Percentiles rank a stretch among this genome's conserved stretches.
Evolutionary conservation across 1,140 invertebrate species (phyloP).

Genomic region (Holotrichia oblita): DNA sequence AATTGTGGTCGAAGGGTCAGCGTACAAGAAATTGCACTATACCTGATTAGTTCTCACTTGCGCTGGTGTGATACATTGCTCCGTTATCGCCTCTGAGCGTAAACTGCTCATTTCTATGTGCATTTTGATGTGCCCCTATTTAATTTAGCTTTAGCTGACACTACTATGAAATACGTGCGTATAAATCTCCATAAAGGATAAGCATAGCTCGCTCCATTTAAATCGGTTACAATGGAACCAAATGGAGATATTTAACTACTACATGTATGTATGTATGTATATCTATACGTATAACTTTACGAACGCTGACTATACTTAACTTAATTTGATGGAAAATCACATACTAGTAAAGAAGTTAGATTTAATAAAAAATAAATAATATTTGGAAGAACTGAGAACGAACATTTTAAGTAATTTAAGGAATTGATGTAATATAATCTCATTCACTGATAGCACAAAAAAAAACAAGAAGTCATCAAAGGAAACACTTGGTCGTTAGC

Average conservation of each 20-base stretch:
- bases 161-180: constrained; percentile 21
- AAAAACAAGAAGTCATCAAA: no score
- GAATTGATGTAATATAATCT: no score
- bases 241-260: neutral
- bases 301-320: no score
- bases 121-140: constrained; percentile 44
- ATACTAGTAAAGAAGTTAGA: no score
- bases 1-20: constrained; percentile 31
- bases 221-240: neutral
- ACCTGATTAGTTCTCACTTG: constrained; percentile 41
- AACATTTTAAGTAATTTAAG: no score
- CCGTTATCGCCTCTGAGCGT: constrained; percentile 28
- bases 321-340: no score
- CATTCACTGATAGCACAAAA: no score
- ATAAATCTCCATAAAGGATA: constrained; percentile 15
- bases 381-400: no score
- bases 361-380: no score
- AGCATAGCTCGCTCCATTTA: neutral
- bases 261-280: no score
- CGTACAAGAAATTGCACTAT: constrained; percentile 41
- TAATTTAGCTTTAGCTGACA: constrained; percentile 34
- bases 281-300: no score
- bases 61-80: constrained; percentile 30
- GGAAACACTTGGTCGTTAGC: no score
- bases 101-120: constrained; percentile 46